Conservation (phyloP, 2,888 invertebrate genomes). For the Nemapogon koenigi region DNA sequence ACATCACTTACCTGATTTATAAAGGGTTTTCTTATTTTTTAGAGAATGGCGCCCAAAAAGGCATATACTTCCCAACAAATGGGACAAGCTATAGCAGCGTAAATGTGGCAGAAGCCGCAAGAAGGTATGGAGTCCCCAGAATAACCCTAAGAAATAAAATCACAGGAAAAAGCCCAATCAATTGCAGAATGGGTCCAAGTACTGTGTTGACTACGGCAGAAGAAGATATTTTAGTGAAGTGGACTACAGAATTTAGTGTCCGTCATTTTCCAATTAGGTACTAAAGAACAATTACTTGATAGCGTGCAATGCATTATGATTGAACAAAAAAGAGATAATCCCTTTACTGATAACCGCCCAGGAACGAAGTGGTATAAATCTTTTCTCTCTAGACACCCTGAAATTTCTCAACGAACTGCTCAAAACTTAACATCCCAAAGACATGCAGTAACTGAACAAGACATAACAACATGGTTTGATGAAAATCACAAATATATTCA, state of each 20-base stretch:
- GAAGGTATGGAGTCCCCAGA: not conserved
- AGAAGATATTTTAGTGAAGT: constrained; percentile 18
- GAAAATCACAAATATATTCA: constrained; percentile 18
- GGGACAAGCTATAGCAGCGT: constrained; percentile 6
- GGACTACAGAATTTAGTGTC: constrained; percentile 18
- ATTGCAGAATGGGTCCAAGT: constrained; percentile 17
- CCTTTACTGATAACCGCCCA: constrained; percentile 21
- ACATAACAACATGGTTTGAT: constrained; percentile 21
- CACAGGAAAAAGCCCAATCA: constrained; percentile 13
- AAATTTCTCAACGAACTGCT: constrained; percentile 17
- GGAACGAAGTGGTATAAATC: constrained; percentile 21
- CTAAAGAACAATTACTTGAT: constrained; percentile 18
- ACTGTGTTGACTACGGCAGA: constrained; percentile 16
- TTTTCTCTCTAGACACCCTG: constrained; percentile 20
- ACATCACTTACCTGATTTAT: no score
- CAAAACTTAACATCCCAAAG: constrained; percentile 21
- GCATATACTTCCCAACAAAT: constrained; percentile 8
- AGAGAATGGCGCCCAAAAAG: constrained; percentile 10
- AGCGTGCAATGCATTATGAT: constrained; percentile 17
- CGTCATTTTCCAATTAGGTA: constrained; percentile 21
- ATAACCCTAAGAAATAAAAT: constrained; percentile 12
- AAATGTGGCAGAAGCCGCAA: not conserved
- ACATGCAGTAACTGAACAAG: constrained; percentile 20
- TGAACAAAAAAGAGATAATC: constrained; percentile 12
- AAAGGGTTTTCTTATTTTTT: constrained; percentile 5